Base-by-base conservation (phyloP, 1,140 invertebrate species). In the Drosophila kikkawai region DNA sequence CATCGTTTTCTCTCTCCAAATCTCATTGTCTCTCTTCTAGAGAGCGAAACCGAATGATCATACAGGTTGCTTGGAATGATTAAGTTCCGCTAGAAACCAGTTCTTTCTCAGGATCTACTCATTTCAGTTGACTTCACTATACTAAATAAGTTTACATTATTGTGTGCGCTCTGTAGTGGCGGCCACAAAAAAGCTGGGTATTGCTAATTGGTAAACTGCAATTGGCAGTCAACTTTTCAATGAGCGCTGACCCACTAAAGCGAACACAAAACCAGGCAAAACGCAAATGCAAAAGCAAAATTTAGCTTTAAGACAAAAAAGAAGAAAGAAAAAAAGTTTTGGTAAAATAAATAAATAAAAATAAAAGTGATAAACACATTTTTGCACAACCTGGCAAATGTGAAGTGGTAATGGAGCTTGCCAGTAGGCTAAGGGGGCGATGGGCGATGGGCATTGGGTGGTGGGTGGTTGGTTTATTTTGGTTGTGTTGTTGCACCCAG, bases 141-240 rank as follows among this genome's bases (percentile, higher is more conserved):
- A 48, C 47, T 8, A 29, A 29, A 29, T 29, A 48, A n/a, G 53
- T 56, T 26, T 15, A n/a, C 13, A 19, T 56, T 56, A 56, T 39
- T 37, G 53, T 39, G 36, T 39, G 8, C 36, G 3, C 53, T n/a
- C 53, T 39, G 53, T 56, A 39, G 36, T 34, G 48, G 66, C 37
- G 36, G 37, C 22, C 61, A 55, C 47, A 68, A 70, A 71, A 71
- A 55, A 73, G 51, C 34, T 22, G 45, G 45, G 39, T 32, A 51
- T 69, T 45, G 67, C 75, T 83, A 86, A 86, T 83, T 86, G 80
- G 80, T 87, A 87, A 88, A 87, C 79, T 86, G 83, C 79, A 79
- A 83, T 85, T 79, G 79, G 65, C 65, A 85, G 79, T 78, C 75
- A 67, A 66, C 42, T 79, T 85, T 86, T 82, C 60, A 87, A 82